Base-by-base conservation (phyloP, 2,113 vertebrate genomes). In the Trichomycterus rosablanca region DNA sequence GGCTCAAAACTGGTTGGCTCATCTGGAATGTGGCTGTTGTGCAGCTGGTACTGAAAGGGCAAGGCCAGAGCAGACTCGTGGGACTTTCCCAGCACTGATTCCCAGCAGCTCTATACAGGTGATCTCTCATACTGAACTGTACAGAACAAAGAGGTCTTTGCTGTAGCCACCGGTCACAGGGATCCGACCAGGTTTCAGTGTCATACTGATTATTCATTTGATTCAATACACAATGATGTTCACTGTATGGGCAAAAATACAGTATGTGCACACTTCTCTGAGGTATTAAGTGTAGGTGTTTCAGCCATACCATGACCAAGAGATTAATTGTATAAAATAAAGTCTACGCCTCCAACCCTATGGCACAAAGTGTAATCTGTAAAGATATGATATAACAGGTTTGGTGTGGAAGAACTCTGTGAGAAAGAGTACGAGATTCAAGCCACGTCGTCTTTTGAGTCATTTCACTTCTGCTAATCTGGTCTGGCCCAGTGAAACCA, bases 61-160 rank as follows among this genome's bases (percentile, higher is more conserved):
- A 48, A 23, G 28, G 37, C 48, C 51, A 48, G 57, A 52, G 14
- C 39, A 52, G 46, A 67, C 2, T 30, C 60, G 58, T 63, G 63
- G 58, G 40, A 48, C 10, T 58, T 72, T 72, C 59, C 70, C 64
- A 48, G 52, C 16, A 20, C 9, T 32, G 30, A 66, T 58, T 57
- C 37, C 10, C 54, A 45, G 49, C 45, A 42, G 63, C 46, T 58
- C 39, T 61, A 28, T 30, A 16, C 69, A 66, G 63, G 63, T 67
- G 59, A 51, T 40, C 35, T 58, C 37, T 23, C 58, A 28, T 46
- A 53, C 22, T 10, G n/a, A 18, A 10, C 30, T 16, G 26, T 28
- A 15, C 22, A 53, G 53, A 51, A 72, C 64, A 67, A 72, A 67
- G 53, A 53, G 40, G 14, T 45, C 11, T 58, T 71, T 62, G 54